Conservation (phyloP, 1,140 invertebrate species). For the Gerris buenoi region DNA sequence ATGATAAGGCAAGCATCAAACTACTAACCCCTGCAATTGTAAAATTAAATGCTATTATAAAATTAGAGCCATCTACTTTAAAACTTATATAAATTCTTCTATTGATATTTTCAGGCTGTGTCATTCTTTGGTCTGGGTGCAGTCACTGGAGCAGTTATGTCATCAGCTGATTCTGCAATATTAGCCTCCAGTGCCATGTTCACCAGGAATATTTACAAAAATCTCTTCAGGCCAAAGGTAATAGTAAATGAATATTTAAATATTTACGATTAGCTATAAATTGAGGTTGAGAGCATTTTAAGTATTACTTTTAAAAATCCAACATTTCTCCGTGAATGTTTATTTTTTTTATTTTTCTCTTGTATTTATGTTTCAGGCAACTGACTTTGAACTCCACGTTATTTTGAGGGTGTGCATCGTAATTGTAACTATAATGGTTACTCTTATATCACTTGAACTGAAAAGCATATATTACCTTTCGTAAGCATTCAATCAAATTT, state of each 20-base stretch:
- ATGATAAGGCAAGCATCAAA: no score
- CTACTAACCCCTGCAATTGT: no score
- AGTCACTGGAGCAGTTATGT: constrained; percentile 67
- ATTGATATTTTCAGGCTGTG: constrained; percentile 34
- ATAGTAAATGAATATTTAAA: constrained; percentile 11
- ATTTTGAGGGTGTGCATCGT: constrained; percentile 55
- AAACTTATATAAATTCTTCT: no score
- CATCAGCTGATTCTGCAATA: constrained; percentile 63
- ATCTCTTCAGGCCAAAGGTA: constrained; percentile 52
- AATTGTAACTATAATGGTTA: constrained; percentile 48
- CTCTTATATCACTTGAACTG: constrained; percentile 53
- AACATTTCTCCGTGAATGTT: not conserved
- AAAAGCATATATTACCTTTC: constrained; percentile 64
- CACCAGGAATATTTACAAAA: constrained; percentile 62
- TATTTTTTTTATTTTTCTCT: not conserved
- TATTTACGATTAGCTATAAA: not conserved
- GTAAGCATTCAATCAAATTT: no score
- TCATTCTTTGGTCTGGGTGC: constrained; percentile 58
- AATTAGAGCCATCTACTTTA: no score
- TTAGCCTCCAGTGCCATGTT: constrained; percentile 64
- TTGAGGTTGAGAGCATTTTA: not conserved
- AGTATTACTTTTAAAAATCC: not conserved
- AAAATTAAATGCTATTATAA: no score
- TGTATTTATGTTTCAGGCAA: constrained; percentile 36
- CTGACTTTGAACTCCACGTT: constrained; percentile 56